Base-by-base conservation (phyloP, 2,797 vertebrate genomes). In the Megalops cyprinoides region DNA sequence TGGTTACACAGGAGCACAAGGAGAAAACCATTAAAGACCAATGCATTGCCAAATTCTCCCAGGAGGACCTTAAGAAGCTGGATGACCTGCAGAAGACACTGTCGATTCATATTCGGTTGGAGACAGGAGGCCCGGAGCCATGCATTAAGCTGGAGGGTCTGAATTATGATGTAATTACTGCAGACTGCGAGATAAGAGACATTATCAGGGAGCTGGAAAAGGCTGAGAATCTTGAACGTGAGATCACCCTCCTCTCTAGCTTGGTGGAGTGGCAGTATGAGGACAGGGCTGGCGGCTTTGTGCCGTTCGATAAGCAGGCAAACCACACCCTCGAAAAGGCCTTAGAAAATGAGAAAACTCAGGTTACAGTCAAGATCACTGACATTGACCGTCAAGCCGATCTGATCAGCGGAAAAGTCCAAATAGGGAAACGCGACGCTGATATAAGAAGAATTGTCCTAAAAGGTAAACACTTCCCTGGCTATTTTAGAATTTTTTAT, bases 261-360 rank as follows among this genome's bases (percentile, higher is more conserved):
- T 82, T 92, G 73, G 88, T 94, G 53, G 88, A 92, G 46, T 95
- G 95, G 94, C 90, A 86, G 28, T 94, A 92, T 15, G 75, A 79
- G 0, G 74, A 78, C 0, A 12, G 34, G 0, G 20, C 9, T 25
- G 9, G 0, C 3, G 74, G 46, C 0, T 87, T 80, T 49, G 0
- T 74, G 55, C 0, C 84, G 82, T 94, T 95, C 85, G 90, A 94
- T 84, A 91, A 87, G 81, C 56, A 89, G 51, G 87, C 85, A 67
- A 95, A 90, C 81, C 82, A 91, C 83, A 83, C 85, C 20, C 84
- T 95, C 79, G 94, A 95, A 55, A 76, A 87, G 44, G 92, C 93
- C 69, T 90, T 48, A 82, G 82, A 20, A 56, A 71, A 48, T 28
- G 85, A 88, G 39, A 82, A 14, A 9, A 0, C 0, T 0, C 7